These are phyloP conservation scores for Drosophila trapezifrons DNA, from an alignment of 1,140 invertebrate species.

Conservation along the genomic window DNA sequence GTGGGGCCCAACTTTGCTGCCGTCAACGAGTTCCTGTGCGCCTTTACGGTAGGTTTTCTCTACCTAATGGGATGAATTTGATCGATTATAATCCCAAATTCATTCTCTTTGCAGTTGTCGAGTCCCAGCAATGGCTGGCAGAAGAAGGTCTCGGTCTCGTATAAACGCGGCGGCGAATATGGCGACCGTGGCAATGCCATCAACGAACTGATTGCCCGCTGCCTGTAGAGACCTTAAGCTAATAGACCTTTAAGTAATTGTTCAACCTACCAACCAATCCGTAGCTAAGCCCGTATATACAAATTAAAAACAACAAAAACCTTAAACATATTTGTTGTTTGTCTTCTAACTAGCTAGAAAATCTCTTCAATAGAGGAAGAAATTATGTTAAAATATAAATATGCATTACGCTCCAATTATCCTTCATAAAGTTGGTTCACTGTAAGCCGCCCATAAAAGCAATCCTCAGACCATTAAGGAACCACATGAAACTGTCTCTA, in stretches of 20 bases:
- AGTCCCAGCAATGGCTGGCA: conserved; percentile 81
- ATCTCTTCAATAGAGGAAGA: no score
- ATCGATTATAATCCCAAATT: background rate
- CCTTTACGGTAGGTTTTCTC: conserved; percentile 63
- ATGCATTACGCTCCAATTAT: no score
- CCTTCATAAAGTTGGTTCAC: background rate
- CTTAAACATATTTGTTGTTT: background rate
- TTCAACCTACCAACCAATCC: conserved; percentile 39
- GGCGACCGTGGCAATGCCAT: conserved; percentile 73
- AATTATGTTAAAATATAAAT: background rate
- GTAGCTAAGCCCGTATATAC: conserved; percentile 32
- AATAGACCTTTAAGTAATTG: conserved; percentile 54
- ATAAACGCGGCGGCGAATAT: conserved; percentile 79
- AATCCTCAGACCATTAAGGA: conserved; percentile 57
- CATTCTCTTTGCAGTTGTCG: conserved; percentile 58
- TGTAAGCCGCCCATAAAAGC: conserved; percentile 35
- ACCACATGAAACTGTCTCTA: conserved; percentile 72
- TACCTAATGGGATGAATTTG: background rate
- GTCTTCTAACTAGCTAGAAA: no score
- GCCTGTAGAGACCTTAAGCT: conserved; percentile 61
- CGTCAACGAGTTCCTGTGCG: conserved; percentile 64
- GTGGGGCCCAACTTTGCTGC: conserved; percentile 78
- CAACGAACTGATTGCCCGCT: conserved; percentile 76
- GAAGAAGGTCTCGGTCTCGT: conserved; percentile 77
- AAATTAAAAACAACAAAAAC: conserved; percentile 7